Percentiles rank a stretch among this genome's conserved stretches.
phyloP scores from a whole-genome alignment of 2,113 vertebrate species.

The Lota lota region DNA sequence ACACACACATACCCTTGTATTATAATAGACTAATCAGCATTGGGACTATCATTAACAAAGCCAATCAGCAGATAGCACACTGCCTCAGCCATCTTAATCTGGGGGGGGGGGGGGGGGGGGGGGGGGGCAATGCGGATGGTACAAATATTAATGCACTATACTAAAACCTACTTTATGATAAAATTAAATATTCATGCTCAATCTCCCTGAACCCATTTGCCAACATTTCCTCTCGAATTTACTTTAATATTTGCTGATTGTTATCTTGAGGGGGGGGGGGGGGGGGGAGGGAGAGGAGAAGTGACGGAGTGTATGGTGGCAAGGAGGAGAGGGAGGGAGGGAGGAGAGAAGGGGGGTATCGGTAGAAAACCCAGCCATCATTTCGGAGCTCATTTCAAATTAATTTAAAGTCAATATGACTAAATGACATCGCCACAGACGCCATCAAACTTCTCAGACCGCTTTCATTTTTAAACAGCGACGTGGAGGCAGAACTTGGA shows the following conservation, averaged over 20 bases:
- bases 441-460: conserved; percentile 6
- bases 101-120: neutral
- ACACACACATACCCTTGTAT: conserved; percentile 13
- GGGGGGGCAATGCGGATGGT: conserved; percentile 33
- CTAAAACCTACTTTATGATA: conserved; percentile 68
- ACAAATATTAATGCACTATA: conserved; percentile 51
- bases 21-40: conserved; percentile 56
- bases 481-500: neutral
- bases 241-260: conserved; percentile 74
- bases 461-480: conserved; percentile 28
- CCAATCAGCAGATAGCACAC: conserved; percentile 50
- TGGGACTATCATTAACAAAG: conserved; percentile 63
- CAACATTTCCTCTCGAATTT: conserved; percentile 74
- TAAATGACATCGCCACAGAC: conserved; percentile 57
- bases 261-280: conserved; percentile 53
- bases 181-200: conserved; percentile 78
- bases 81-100: conserved; percentile 37
- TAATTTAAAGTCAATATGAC: conserved; percentile 68
- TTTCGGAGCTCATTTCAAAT: conserved; percentile 71
- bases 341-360: conserved; percentile 17
- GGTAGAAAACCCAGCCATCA: conserved; percentile 48
- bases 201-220: conserved; percentile 70
- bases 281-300: conserved; percentile 13
- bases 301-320: too few relatives aligned
- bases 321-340: neutral